A percentile compares a stretch with the other conserved stretches of the same genome.
Conservation (phyloP, 2,888 invertebrate species). For the Drosophila picticornis region DNA sequence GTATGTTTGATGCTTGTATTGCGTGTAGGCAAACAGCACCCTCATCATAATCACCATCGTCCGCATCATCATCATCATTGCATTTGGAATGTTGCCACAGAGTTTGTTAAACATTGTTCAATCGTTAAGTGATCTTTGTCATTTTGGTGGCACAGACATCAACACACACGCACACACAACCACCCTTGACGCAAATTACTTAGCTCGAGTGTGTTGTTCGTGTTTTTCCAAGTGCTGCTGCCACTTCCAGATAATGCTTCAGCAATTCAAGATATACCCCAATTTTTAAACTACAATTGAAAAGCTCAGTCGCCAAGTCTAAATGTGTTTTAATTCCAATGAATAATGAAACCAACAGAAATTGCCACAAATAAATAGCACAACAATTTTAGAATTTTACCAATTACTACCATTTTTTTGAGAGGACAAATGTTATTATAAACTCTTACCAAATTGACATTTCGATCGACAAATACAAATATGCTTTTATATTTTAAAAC, state of each 20-base stretch:
- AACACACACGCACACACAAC: conserved; percentile 7
- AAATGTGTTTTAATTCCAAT: not conserved
- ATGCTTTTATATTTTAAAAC: not conserved
- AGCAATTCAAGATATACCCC: conserved; percentile 16
- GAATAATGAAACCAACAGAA: not conserved
- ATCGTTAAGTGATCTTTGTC: conserved; percentile 71
- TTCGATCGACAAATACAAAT: not conserved
- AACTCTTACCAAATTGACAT: not conserved
- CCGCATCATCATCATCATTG: conserved; percentile 36
- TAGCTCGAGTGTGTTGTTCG: conserved; percentile 16
- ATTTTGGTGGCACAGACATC: conserved; percentile 23
- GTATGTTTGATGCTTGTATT: conserved; percentile 51
- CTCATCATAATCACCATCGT: conserved; percentile 62
- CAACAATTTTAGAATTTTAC: not conserved
- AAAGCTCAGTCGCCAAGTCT: not conserved
- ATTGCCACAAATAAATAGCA: not conserved
- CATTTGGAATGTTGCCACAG: conserved; percentile 46
- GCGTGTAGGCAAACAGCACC: conserved; percentile 63
- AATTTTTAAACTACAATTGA: not conserved
- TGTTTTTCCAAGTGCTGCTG: conserved; percentile 26
- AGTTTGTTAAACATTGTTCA: conserved; percentile 71
- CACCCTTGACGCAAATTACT: conserved; percentile 25
- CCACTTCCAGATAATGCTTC: conserved; percentile 44
- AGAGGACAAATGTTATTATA: not conserved
- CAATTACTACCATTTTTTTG: not conserved